phyloP scores from a whole-genome alignment of 2,113 vertebrate genomes.

The Psilopogon haemacephalus region DNA sequence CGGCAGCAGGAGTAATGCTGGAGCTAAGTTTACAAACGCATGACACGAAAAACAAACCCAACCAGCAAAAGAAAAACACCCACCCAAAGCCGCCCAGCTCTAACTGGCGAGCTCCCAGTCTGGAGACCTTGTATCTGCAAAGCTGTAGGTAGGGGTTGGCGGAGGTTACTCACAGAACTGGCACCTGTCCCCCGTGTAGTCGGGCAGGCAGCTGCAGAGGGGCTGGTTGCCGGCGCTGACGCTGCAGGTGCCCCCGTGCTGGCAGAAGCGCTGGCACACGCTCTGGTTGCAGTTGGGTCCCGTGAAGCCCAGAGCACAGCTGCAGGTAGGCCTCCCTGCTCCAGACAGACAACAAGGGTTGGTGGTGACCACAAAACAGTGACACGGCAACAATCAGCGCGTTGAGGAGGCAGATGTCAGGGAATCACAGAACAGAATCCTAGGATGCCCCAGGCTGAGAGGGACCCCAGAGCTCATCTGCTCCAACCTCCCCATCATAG shows the following conservation, averaged over 20 bases:
- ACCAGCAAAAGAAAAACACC: too few relatives aligned
- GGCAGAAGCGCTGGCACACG: slow-evolving; percentile 89
- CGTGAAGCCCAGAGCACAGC: slow-evolving; percentile 88
- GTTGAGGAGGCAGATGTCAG: neutral
- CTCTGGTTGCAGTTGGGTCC: slow-evolving; percentile 89
- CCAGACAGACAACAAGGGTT: neutral
- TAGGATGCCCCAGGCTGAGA: too few relatives aligned
- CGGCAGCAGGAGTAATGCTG: neutral
- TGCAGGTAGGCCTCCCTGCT: slow-evolving; percentile 92
- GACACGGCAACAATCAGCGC: too few relatives aligned
- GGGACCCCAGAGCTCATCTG: too few relatives aligned
- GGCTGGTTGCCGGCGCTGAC: slow-evolving; percentile 93
- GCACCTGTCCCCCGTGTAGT: slow-evolving; percentile 94
- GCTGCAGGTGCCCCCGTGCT: slow-evolving; percentile 90
- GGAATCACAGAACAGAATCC: too few relatives aligned
- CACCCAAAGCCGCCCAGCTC: neutral
- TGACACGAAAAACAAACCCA: neutral
- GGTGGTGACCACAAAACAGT: too few relatives aligned
- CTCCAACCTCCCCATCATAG: too few relatives aligned
- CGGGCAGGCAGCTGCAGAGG: slow-evolving; percentile 85
- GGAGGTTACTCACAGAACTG: slow-evolving; percentile 86
- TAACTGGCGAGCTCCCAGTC: neutral
- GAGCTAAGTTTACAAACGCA: fast-evolving
- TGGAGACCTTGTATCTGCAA: fast-evolving
- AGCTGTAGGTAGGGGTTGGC: fast-evolving